Conservation (phyloP, 2,888 invertebrate genomes). For the Dicyrtoma fusca region DNA sequence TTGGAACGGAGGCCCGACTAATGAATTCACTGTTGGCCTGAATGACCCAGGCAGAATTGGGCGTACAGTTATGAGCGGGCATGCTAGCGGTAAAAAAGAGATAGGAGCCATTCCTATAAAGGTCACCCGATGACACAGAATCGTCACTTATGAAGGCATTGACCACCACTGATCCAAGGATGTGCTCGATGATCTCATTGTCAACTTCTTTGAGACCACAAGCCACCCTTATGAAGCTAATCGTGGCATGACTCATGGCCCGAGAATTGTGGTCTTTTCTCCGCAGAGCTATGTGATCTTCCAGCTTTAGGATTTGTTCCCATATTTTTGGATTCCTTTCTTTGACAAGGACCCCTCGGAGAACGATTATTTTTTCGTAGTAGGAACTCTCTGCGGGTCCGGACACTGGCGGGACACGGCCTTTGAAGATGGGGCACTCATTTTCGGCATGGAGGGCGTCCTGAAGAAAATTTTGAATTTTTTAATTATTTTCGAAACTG, state of each 20-base stretch:
- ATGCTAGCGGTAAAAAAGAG: conserved; percentile 48
- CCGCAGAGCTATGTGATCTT: conserved; percentile 33
- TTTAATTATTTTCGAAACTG: too few relatives aligned
- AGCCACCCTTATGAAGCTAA: conserved; percentile 34
- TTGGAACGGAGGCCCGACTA: conserved; percentile 47
- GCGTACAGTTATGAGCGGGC: conserved; percentile 50
- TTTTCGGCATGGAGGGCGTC: conserved; percentile 20
- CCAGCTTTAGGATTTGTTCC: conserved; percentile 36
- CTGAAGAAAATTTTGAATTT: conserved; percentile 13
- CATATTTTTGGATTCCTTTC: conserved; percentile 15
- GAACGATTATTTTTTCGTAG: conserved; percentile 39
- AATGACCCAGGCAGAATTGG: conserved; percentile 52
- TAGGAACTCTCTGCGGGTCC: not conserved
- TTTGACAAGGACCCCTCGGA: conserved; percentile 30
- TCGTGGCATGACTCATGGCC: conserved; percentile 22
- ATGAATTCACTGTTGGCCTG: conserved; percentile 48
- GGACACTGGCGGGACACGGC: conserved; percentile 2
- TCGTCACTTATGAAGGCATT: conserved; percentile 44
- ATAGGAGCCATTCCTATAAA: conserved; percentile 37
- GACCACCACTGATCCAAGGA: conserved; percentile 39
- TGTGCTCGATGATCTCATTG: conserved; percentile 33
- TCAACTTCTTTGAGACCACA: conserved; percentile 34
- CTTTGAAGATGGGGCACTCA: conserved; percentile 36
- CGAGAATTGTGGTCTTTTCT: conserved; percentile 8
- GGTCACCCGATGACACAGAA: conserved; percentile 12